These are phyloP conservation scores for Acanthopleura granulata DNA, from an alignment of 2,888 invertebrate genomes.

Conservation along the genomic window DNA sequence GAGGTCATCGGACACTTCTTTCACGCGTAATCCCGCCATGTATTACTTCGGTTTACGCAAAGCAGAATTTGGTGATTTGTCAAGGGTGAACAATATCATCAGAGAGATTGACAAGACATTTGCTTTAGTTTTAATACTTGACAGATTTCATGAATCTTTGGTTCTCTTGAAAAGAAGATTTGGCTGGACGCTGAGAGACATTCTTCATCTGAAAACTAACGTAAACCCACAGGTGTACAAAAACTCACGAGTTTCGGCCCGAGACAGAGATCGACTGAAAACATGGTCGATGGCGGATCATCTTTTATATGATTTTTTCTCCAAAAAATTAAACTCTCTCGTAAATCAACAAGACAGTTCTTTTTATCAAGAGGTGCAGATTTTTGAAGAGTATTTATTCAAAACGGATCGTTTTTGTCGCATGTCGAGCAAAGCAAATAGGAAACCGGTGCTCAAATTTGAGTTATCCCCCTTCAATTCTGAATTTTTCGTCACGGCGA, in stretches of 20 bases:
- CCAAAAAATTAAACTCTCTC: neutral
- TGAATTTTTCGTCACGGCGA: neutral
- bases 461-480: neutral
- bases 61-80: neutral
- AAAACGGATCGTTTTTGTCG: neutral
- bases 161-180: constrained; percentile 61
- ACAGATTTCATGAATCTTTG: constrained; percentile 65
- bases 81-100: constrained; percentile 41
- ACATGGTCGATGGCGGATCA: constrained; percentile 57
- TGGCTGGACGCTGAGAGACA: constrained; percentile 66
- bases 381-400: neutral
- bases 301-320: neutral
- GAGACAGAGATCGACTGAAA: constrained; percentile 41
- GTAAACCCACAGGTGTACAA: constrained; percentile 31
- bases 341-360: neutral
- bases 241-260: constrained; percentile 21
- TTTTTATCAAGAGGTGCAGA: neutral
- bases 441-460: neutral
- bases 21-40: neutral
- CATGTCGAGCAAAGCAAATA: neutral
- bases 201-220: constrained; percentile 54
- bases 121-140: constrained; percentile 62
- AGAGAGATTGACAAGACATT: constrained; percentile 51
- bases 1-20: neutral
- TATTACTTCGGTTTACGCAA: neutral